Percentiles rank a stretch among this genome's conserved stretches.
These are phyloP conservation scores for Stenodera caucasica DNA, from an alignment of 2,888 invertebrate genomes.

Conservation along the genomic window DNA sequence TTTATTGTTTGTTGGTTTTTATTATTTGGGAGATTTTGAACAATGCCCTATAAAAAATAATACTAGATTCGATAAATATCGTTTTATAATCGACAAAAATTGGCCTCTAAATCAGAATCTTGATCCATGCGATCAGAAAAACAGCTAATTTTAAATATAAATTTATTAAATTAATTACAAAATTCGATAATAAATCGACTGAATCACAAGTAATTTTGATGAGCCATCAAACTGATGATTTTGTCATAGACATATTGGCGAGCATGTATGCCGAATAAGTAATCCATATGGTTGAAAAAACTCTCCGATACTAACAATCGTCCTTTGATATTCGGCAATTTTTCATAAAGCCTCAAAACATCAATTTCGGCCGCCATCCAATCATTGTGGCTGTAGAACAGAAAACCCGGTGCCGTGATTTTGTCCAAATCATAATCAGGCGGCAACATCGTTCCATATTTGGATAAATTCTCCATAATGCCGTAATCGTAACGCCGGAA, in stretches of 20 bases:
- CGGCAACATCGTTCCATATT: conserved; percentile 49
- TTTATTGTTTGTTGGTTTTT: too few species aligned
- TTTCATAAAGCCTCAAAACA: conserved; percentile 44
- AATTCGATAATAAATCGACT: too few species aligned
- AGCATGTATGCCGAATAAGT: conserved; percentile 46
- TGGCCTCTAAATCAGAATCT: too few species aligned
- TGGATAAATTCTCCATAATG: conserved; percentile 33
- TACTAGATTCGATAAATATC: too few species aligned
- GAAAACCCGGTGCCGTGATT: conserved; percentile 53
- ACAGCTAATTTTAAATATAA: too few species aligned
- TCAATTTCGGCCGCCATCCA: conserved; percentile 54
- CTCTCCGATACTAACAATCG: conserved; percentile 42
- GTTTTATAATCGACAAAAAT: too few species aligned
- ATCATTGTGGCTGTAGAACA: conserved; percentile 59
- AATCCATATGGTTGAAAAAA: conserved; percentile 50
- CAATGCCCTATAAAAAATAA: too few species aligned
- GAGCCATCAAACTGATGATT: conserved; percentile 39
- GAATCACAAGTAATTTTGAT: too few species aligned
- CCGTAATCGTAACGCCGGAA: conserved; percentile 63
- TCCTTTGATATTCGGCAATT: conserved; percentile 38
- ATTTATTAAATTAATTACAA: too few species aligned
- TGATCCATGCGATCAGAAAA: too few species aligned
- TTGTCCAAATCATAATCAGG: conserved; percentile 55
- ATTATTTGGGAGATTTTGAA: too few species aligned
- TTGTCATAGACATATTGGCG: conserved; percentile 42